Evolutionary conservation across 1,140 invertebrate species (phyloP).

Genomic region (Leptinotarsa texana): DNA sequence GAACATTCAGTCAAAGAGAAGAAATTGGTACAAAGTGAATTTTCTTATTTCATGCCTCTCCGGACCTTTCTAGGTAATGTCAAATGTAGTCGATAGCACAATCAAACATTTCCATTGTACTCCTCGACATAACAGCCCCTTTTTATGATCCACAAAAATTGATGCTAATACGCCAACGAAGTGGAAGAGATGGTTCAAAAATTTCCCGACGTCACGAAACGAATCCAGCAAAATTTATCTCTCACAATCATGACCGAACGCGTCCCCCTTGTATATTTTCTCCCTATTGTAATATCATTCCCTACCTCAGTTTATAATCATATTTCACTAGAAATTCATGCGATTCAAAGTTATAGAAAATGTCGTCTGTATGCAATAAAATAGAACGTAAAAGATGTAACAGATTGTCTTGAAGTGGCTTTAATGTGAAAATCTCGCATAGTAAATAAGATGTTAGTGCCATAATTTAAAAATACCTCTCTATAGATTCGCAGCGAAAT

Average conservation of each 20-base stretch:
- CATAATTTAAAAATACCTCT: not conserved
- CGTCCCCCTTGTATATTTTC: slow-evolving; percentile 7
- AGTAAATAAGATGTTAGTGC: not conserved
- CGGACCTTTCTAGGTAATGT: not conserved
- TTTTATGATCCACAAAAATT: slow-evolving; percentile 6
- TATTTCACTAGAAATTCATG: slow-evolving; percentile 6
- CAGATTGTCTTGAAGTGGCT: not conserved
- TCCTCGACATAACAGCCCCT: not conserved
- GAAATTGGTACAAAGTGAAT: not conserved
- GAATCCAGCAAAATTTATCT: not conserved
- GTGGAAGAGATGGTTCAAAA: slow-evolving; percentile 3
- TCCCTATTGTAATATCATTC: slow-evolving; percentile 8
- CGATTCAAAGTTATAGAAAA: slow-evolving; percentile 6
- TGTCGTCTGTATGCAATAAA: slow-evolving; percentile 3
- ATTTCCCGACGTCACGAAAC: slow-evolving; percentile 4
- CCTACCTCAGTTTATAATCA: slow-evolving; percentile 2
- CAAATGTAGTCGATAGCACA: not conserved
- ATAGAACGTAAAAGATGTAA: slow-evolving; percentile 8
- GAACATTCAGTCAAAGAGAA: not conserved
- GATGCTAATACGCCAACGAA: slow-evolving; percentile 8
- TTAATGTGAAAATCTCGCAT: slow-evolving; percentile 2
- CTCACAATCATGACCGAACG: not conserved
- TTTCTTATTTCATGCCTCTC: not conserved
- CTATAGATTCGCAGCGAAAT: not conserved
- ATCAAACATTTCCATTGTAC: slow-evolving; percentile 6